Evolutionary conservation across 2,888 invertebrate species (phyloP).

Genomic region (Teleogryllus oceanicus): DNA sequence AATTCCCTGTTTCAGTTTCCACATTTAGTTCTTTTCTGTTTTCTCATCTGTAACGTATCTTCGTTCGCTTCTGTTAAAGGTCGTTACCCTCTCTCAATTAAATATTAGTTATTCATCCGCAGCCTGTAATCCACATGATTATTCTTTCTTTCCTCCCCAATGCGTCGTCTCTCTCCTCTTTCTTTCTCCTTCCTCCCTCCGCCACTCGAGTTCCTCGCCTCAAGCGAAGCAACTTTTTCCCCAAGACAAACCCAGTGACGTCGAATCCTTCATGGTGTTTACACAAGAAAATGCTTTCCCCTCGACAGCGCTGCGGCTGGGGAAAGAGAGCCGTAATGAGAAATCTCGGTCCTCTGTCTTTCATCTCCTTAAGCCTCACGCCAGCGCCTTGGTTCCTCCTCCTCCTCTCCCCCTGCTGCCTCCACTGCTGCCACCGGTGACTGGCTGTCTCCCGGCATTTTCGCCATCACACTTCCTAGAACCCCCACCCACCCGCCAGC

Average conservation of each 20-base stretch:
- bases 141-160: neutral
- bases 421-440: neutral
- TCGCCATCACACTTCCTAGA: neutral
- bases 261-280: constrained; percentile 18
- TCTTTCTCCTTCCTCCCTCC: neutral
- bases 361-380: neutral
- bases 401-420: neutral
- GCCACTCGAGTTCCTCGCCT: neutral
- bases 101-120: neutral
- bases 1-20: neutral
- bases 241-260: neutral
- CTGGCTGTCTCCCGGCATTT: neutral
- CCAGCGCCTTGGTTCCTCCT: too few species aligned
- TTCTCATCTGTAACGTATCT: too few species aligned
- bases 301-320: neutral
- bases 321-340: constrained; percentile 18
- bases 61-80: too few species aligned
- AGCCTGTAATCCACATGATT: neutral
- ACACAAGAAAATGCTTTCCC: neutral
- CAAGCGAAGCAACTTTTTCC: neutral
- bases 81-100: neutral
- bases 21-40: neutral
- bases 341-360: constrained; percentile 9
- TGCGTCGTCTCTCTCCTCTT: neutral
- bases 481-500: too few species aligned